Evolutionary conservation across 2,888 invertebrate genomes (phyloP).

Genomic region (Amaurobius ferox): DNA sequence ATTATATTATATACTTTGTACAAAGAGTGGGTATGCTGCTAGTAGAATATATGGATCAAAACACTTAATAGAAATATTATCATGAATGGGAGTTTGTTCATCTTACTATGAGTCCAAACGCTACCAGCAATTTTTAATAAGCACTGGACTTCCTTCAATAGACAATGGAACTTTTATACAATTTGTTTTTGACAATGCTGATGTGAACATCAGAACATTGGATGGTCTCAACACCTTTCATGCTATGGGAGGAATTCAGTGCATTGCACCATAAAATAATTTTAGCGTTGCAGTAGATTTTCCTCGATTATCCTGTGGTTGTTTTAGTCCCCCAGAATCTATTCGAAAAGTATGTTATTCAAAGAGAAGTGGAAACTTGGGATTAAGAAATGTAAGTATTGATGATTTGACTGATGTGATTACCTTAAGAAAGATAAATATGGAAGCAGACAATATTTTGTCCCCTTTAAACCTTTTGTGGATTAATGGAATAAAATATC

Average conservation of each 20-base stretch:
- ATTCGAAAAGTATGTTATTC: neutral
- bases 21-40: no score
- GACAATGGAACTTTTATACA: neutral
- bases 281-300: no score
- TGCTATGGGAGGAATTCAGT: neutral
- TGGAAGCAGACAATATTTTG: neutral
- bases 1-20: no score
- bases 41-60: neutral
- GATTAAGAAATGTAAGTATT: neutral
- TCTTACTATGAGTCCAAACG: neutral
- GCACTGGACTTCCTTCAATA: neutral
- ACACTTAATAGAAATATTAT: neutral
- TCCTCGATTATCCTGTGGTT: no score
- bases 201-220: neutral
- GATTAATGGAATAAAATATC: no score
- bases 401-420: neutral
- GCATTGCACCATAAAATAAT: no score
- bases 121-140: neutral
- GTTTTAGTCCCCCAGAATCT: no score
- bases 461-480: neutral
- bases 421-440: neutral
- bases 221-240: slow-evolving; percentile 17
- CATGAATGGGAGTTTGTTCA: neutral
- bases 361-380: neutral
- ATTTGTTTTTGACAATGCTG: slow-evolving; percentile 17